Conservation (phyloP, 2,797 vertebrate species). For the Protosalanx chinensis region DNA sequence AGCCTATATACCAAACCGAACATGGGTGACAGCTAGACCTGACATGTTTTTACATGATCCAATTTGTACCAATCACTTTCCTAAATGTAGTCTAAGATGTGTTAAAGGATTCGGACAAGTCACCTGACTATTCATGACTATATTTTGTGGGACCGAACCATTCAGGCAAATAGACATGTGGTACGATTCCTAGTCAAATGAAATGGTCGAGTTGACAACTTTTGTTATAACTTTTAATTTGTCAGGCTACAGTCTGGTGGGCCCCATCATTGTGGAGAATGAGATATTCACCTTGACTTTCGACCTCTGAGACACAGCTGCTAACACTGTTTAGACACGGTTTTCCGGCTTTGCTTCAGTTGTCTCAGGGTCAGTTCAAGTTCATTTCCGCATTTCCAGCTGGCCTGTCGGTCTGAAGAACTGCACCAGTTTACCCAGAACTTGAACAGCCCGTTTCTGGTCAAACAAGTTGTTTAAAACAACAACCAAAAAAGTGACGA, state of each 20-base stretch:
- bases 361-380: slow-evolving; percentile 43
- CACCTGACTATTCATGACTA: neutral
- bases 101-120: slow-evolving; percentile 13
- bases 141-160: too few species aligned
- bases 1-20: too few species aligned
- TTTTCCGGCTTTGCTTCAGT: slow-evolving; percentile 44
- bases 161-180: too few species aligned
- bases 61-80: too few species aligned
- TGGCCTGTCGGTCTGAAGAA: neutral
- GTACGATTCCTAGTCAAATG: too few species aligned
- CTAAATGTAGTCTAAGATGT: neutral
- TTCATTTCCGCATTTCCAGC: slow-evolving; percentile 32
- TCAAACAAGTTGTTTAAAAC: slow-evolving; percentile 28
- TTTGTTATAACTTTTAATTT: neutral
- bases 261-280: neutral
- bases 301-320: slow-evolving; percentile 41
- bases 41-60: too few species aligned
- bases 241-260: neutral
- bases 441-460: neutral
- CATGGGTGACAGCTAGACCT: too few species aligned
- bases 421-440: slow-evolving; percentile 6
- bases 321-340: slow-evolving; percentile 11
- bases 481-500: slow-evolving; percentile 8
- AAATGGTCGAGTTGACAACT: neutral
- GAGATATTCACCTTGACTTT: neutral